Conservation (phyloP, 2,888 invertebrate genomes). For the Diaperis boleti region DNA sequence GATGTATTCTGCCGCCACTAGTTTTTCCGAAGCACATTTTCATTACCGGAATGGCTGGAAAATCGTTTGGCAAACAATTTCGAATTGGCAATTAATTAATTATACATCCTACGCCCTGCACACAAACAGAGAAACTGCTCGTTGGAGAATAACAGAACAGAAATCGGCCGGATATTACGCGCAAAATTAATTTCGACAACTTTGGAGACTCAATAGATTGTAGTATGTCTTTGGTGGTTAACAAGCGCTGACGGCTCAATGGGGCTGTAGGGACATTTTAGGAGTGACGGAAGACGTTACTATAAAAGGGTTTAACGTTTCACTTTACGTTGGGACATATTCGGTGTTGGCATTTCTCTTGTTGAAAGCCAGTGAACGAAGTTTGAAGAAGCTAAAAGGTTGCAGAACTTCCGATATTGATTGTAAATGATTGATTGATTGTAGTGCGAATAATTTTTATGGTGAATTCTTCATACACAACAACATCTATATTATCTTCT, state of each 20-base stretch:
- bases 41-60: no score
- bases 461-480: no score
- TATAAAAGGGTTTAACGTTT: neutral
- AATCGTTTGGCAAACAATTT: no score
- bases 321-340: neutral
- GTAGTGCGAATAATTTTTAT: no score
- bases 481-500: no score
- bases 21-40: no score
- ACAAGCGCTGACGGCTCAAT: conserved; percentile 18
- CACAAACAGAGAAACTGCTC: neutral
- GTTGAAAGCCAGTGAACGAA: no score
- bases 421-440: no score
- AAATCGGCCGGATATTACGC: conserved; percentile 21
- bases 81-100: neutral
- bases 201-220: conserved; percentile 16
- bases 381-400: no score
- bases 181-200: conserved; percentile 25
- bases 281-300: neutral
- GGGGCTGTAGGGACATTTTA: neutral
- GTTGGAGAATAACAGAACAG: conserved; percentile 11
- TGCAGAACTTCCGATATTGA: no score
- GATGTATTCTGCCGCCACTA: no score
- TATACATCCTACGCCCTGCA: neutral
- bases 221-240: conserved; percentile 12
- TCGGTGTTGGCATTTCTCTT: neutral